Base-by-base conservation (phyloP, 30 jellyfish, hydroid and myxozoan species). In the Hydractinia symbiolongicarpus region DNA sequence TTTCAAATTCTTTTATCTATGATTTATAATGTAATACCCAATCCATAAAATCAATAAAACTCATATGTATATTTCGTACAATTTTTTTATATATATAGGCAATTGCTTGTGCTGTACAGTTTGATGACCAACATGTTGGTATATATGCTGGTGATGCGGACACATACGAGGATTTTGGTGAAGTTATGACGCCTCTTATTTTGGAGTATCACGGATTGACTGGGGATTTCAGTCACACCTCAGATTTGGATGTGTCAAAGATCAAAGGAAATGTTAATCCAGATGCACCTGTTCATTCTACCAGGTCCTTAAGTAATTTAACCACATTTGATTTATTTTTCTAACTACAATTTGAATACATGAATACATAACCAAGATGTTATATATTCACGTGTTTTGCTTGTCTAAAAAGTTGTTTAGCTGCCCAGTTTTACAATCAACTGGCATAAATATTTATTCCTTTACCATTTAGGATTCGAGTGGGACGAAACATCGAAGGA, bases 201-300 rank as follows among this genome's bases (percentile, higher is more conserved):
- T 21, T 16, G 11, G 84, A 54, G 10, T 76, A 54, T 21, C 84
- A 76, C 3, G 58, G 58, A 8, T 15, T 70, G 10, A n/a, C 8
- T 10, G 71, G 64, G n/a, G 81, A 71, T 58, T 71, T 71, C 4
- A 21, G 11, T n/a, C 81, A 71, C n/a, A 21, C 72, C n/a, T 40
- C 81, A 17, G 81, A 71, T 50, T 71, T 71, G n/a, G 56, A 71
- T 71, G 81, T 71, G 71, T 70, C 72, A 16, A 44, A 66, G 21
- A 17, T 79, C 30, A 53, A 20, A 20, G 76, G 58, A 17, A 53
- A 67, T n/a, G 15, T 64, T 15, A 52, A 56, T 54, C 55, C 55
- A n/a, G 77, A 78, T 4, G 82, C 11, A 13, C 49, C 61, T 51
- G 85, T 86, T 51, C 71, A 74, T 61, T 86, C 95, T 21, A 64